Percentiles rank a stretch among this genome's conserved stretches.
Evolutionary conservation across 2,888 invertebrate genomes (phyloP).

Genomic region (Antheraea yamamai): DNA sequence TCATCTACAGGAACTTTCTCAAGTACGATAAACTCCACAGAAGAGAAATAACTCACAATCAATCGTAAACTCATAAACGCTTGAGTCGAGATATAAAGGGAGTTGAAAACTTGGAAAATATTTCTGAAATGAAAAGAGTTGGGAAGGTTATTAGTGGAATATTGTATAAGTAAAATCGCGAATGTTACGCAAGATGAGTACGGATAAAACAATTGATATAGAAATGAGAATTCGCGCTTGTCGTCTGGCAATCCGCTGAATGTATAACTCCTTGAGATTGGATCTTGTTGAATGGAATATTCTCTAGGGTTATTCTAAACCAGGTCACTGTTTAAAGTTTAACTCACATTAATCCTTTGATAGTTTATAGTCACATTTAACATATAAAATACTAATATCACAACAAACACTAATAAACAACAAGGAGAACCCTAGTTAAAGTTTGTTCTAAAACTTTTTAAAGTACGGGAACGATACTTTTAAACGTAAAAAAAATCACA

Average conservation of each 20-base stretch:
- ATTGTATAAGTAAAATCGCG: constrained; percentile 30
- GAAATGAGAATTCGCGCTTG: constrained; percentile 26
- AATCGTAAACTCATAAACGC: constrained; percentile 21
- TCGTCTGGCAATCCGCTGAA: constrained; percentile 27
- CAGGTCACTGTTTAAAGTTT: too few relatives aligned
- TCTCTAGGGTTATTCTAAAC: neutral
- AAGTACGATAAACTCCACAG: constrained; percentile 8
- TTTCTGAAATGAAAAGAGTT: constrained; percentile 20
- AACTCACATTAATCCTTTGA: too few relatives aligned
- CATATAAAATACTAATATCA: too few relatives aligned
- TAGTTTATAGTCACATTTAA: too few relatives aligned
- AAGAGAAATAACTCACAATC: constrained; percentile 20
- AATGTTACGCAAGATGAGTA: constrained; percentile 28
- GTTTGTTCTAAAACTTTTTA: too few relatives aligned
- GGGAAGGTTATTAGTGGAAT: constrained; percentile 25
- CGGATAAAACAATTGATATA: constrained; percentile 27
- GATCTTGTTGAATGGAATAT: constrained; percentile 20
- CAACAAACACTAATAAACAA: too few relatives aligned
- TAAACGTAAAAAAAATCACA: too few relatives aligned
- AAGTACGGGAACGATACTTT: too few relatives aligned
- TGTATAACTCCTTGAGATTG: constrained; percentile 27
- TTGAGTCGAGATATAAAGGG: constrained; percentile 12
- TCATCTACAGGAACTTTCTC: constrained; percentile 15
- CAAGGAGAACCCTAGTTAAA: too few relatives aligned
- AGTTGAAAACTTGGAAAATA: constrained; percentile 23